phyloP scores from a whole-genome alignment of 2,113 vertebrate genomes.

The Perognathus longimembris region DNA sequence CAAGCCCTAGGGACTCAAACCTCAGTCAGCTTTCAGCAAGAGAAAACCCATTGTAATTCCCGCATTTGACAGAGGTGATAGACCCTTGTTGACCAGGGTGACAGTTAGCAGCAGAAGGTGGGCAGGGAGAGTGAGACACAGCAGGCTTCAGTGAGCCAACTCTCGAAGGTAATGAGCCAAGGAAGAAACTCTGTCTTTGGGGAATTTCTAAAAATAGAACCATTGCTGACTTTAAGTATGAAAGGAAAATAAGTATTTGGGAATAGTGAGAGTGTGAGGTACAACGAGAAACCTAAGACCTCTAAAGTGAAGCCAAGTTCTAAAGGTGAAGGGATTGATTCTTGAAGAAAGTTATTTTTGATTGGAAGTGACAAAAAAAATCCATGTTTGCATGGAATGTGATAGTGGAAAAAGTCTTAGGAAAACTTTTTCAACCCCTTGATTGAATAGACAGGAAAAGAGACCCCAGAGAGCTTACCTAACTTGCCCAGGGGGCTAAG shows the following conservation, averaged over 20 bases:
- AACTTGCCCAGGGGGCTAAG: background rate
- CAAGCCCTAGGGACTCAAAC: constrained; percentile 10
- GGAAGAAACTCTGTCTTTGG: constrained; percentile 54
- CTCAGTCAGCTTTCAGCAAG: constrained; percentile 52
- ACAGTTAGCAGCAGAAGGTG: constrained; percentile 65
- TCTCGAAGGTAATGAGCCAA: constrained; percentile 72
- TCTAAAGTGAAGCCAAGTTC: constrained; percentile 53
- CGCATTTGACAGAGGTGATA: constrained; percentile 71
- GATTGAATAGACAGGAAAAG: background rate
- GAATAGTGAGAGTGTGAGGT: background rate
- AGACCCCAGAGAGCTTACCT: background rate
- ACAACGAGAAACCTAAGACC: constrained; percentile 31
- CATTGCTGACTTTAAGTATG: constrained; percentile 19
- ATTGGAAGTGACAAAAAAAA: constrained; percentile 64
- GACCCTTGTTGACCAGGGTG: constrained; percentile 59
- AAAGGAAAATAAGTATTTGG: constrained; percentile 52
- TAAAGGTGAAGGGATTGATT: constrained; percentile 41
- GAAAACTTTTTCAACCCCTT: background rate
- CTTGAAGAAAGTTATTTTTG: constrained; percentile 52
- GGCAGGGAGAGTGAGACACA: constrained; percentile 1
- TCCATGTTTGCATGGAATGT: background rate
- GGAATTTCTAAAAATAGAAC: constrained; percentile 69
- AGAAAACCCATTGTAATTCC: constrained; percentile 69
- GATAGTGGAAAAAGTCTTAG: background rate
- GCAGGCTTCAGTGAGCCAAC: constrained; percentile 58